These are phyloP conservation scores for Palaemon carinicauda DNA, from an alignment of 1,140 invertebrate genomes.

Conservation along the genomic window DNA sequence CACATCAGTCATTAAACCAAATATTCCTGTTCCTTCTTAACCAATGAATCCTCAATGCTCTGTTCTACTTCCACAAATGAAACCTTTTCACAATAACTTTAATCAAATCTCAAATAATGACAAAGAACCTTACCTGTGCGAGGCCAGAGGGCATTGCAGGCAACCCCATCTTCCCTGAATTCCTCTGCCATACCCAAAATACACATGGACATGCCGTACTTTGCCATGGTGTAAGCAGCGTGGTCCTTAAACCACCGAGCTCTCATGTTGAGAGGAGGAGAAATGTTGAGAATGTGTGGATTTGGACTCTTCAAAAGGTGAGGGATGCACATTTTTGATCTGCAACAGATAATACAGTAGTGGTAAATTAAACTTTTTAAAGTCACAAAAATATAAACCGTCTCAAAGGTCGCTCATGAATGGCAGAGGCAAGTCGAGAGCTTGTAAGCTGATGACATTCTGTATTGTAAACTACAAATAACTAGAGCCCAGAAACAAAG, in stretches of 20 bases:
- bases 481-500: background rate
- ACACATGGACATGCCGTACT: constrained; percentile 99
- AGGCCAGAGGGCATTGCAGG: constrained; percentile 98
- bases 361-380: no score
- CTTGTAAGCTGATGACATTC: no score
- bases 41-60: no score
- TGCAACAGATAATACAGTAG: constrained; percentile 67
- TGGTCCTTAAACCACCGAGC: constrained; percentile 92
- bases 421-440: no score
- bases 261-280: constrained; percentile 91
- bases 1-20: no score
- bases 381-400: background rate
- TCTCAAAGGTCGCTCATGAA: no score
- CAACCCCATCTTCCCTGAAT: constrained; percentile 81
- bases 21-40: no score
- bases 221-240: constrained; percentile 97
- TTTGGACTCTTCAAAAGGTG: constrained; percentile 88
- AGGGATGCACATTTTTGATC: constrained; percentile 91
- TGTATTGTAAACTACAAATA: no score
- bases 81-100: no score
- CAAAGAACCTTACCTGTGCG: constrained; percentile 76
- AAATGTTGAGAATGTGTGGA: constrained; percentile 95
- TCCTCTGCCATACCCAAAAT: constrained; percentile 96
- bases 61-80: no score
- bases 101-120: no score